phyloP scores from a whole-genome alignment of 2,888 invertebrate species.

The Apodemia mormo region DNA sequence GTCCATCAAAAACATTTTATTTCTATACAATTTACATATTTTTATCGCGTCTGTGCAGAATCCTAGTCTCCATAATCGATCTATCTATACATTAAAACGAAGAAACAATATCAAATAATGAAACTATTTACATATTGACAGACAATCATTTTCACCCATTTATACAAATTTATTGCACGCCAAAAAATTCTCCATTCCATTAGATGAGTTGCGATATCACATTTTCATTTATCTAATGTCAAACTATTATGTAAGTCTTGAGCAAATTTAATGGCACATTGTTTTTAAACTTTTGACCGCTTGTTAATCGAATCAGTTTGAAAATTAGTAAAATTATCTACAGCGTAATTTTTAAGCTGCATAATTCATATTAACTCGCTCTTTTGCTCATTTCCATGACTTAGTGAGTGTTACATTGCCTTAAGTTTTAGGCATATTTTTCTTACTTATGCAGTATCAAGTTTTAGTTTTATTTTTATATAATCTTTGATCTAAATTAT shows the following conservation, averaged over 20 bases:
- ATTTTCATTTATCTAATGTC: slow-evolving; percentile 1
- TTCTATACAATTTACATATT: slow-evolving; percentile 72
- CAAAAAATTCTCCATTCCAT: slow-evolving; percentile 1
- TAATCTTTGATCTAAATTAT: no score
- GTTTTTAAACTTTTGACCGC: background rate
- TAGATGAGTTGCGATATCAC: background rate
- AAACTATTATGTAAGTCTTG: background rate
- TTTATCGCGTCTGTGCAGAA: slow-evolving; percentile 58
- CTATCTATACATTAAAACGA: slow-evolving; percentile 52
- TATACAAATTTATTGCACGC: slow-evolving; percentile 32
- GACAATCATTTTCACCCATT: slow-evolving; percentile 45
- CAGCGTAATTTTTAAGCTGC: no score
- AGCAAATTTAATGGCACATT: slow-evolving; percentile 1
- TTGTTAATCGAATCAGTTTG: background rate
- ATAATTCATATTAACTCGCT: no score
- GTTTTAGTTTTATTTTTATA: no score
- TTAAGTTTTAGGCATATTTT: no score
- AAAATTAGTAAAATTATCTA: no score
- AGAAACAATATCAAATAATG: slow-evolving; percentile 35
- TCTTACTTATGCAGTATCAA: no score
- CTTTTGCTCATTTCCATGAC: no score
- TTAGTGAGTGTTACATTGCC: no score
- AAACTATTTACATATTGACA: slow-evolving; percentile 57
- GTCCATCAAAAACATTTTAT: slow-evolving; percentile 68
- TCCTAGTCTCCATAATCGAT: slow-evolving; percentile 48